phyloP scores from a whole-genome alignment of 2,113 vertebrate genomes.

The Pteropus alecto region DNA sequence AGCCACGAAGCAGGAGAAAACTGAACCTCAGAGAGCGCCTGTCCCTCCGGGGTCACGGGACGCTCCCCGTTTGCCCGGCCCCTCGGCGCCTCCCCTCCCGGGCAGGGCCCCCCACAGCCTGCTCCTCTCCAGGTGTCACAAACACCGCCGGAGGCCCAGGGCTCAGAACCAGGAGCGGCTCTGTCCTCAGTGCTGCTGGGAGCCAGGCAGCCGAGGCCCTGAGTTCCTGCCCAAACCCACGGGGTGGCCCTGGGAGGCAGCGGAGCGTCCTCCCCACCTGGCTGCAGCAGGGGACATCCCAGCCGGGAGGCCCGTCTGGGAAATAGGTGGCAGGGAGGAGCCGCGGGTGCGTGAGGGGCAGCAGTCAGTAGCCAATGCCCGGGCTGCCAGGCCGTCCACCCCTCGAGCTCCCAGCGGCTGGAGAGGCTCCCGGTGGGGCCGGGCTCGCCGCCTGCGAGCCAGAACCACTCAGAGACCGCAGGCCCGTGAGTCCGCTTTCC shows the following conservation, averaged over 20 bases:
- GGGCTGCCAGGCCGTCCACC: conserved; percentile 59
- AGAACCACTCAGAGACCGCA: conserved; percentile 68
- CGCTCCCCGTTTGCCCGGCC: rapidly evolving
- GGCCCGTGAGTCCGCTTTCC: conserved; percentile 63
- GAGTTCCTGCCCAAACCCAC: not conserved
- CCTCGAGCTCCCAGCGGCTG: conserved; percentile 68
- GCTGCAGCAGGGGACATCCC: not conserved
- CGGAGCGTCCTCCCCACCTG: not conserved
- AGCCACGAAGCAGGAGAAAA: not conserved
- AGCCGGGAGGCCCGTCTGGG: not conserved
- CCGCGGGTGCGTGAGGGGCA: not conserved
- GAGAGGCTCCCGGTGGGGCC: conserved; percentile 40
- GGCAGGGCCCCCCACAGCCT: rapidly evolving
- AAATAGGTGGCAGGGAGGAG: not conserved
- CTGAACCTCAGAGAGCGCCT: rapidly evolving
- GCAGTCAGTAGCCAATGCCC: conserved; percentile 9
- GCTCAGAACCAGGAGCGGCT: rapidly evolving
- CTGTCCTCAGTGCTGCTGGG: rapidly evolving
- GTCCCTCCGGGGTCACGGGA: too few relatives aligned
- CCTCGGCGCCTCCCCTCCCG: not conserved
- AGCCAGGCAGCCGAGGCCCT: not conserved
- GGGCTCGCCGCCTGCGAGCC: conserved; percentile 70
- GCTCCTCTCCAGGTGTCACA: not conserved
- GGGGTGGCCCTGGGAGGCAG: not conserved
- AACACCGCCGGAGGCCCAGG: rapidly evolving